phyloP scores from a whole-genome alignment of 2,888 invertebrate species.

The Craniophora ligustri region DNA sequence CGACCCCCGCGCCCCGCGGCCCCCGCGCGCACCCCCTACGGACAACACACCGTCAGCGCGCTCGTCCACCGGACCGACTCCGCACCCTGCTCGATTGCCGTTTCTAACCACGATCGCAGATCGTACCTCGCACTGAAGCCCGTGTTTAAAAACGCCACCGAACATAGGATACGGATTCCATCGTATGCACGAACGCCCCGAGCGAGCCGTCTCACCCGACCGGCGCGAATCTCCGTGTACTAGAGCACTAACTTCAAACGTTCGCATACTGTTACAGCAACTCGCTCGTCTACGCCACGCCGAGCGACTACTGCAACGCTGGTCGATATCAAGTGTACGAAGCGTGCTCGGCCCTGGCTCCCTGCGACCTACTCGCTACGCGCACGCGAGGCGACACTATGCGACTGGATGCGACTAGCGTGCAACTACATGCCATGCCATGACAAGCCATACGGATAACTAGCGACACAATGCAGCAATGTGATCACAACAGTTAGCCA shows the following conservation, averaged over 20 bases:
- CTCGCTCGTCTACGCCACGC: not conserved
- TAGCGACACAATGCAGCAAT: too few relatives aligned
- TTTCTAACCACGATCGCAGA: not conserved
- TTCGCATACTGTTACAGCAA: not conserved
- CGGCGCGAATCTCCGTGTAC: not conserved
- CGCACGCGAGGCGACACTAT: not conserved
- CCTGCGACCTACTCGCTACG: conserved; percentile 56
- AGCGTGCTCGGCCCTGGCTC: conserved; percentile 54
- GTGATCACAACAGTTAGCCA: not conserved
- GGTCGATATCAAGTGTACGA: not conserved
- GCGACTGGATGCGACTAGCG: conserved; percentile 15
- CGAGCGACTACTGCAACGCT: conserved; percentile 7
- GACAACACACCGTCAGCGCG: conserved; percentile 32
- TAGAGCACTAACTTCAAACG: not conserved
- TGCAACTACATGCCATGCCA: conserved; percentile 9
- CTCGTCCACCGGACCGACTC: not conserved
- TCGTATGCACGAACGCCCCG: not conserved
- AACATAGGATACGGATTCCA: not conserved
- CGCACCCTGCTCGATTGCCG: not conserved
- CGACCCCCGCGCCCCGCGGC: conserved; percentile 13
- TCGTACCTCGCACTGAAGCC: not conserved
- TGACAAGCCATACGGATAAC: conserved; percentile 11
- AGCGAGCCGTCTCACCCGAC: not conserved
- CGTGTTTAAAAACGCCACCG: not conserved
- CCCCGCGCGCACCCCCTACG: conserved; percentile 23